These are phyloP conservation scores for Meteorus cinctellus DNA, from an alignment of 2,888 invertebrate species.

Conservation along the genomic window DNA sequence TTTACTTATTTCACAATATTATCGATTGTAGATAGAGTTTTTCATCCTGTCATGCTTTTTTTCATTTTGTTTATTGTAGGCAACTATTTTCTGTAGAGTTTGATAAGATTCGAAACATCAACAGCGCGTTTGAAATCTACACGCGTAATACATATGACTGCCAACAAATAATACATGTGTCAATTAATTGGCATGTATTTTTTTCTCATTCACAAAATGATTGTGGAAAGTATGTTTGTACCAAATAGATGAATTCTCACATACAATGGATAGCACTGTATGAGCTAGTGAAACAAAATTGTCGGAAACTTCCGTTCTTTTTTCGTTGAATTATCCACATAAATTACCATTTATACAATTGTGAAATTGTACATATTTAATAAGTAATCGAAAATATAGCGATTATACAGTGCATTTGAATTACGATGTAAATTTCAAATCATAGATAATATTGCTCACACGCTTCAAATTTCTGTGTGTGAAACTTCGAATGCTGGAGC, in stretches of 20 bases:
- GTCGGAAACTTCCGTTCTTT: background rate
- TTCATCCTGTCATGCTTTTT: constrained; percentile 54
- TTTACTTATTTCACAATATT: constrained; percentile 69
- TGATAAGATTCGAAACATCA: constrained; percentile 70
- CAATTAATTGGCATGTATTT: constrained; percentile 40
- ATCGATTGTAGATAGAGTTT: constrained; percentile 65
- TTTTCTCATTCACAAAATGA: constrained; percentile 16
- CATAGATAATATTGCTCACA: constrained; percentile 61
- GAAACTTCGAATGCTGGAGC: constrained; percentile 62
- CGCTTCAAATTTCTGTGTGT: constrained; percentile 61
- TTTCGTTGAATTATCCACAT: background rate
- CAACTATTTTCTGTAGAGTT: constrained; percentile 70
- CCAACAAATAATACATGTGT: constrained; percentile 45
- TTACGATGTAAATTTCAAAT: constrained; percentile 66
- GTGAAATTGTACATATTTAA: background rate
- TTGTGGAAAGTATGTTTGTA: background rate
- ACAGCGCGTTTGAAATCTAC: constrained; percentile 68
- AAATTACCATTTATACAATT: background rate
- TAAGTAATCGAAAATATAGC: background rate
- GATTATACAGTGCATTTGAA: constrained; percentile 50
- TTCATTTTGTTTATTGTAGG: constrained; percentile 63
- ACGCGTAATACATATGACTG: constrained; percentile 61
- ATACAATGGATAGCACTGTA: background rate
- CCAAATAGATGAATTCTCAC: background rate
- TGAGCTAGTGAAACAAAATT: background rate